phyloP scores from a whole-genome alignment of 1,140 invertebrate genomes.

The Cheumatopsyche charites region DNA sequence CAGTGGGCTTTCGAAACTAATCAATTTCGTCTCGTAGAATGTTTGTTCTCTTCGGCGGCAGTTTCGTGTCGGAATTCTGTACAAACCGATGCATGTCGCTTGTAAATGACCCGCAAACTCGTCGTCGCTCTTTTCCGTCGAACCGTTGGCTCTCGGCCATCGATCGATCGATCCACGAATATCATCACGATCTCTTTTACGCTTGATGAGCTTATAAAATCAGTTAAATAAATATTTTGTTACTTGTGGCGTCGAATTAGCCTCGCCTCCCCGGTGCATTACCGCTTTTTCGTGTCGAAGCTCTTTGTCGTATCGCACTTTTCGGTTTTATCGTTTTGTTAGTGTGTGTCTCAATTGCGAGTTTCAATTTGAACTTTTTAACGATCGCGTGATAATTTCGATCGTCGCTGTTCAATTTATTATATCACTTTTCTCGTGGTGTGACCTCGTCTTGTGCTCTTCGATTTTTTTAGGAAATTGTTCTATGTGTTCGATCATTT shows the following conservation, averaged over 20 bases:
- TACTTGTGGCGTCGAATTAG: conserved; percentile 5
- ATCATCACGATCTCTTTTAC: conserved; percentile 32
- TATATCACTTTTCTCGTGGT: no score
- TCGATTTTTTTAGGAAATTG: no score
- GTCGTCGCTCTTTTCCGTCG: not conserved
- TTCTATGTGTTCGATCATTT: no score
- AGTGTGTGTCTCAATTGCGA: no score
- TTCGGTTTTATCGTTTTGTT: not conserved
- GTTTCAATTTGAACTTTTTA: no score
- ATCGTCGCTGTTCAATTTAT: no score
- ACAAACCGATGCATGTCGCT: no score
- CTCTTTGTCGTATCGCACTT: not conserved
- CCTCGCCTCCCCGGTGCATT: conserved; percentile 16
- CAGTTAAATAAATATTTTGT: conserved; percentile 27
- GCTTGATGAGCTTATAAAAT: conserved; percentile 34
- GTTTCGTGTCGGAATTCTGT: not conserved
- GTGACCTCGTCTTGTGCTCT: no score
- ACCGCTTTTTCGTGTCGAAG: conserved; percentile 16
- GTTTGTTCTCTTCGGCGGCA: not conserved
- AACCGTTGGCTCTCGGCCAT: conserved; percentile 16
- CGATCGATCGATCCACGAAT: conserved; percentile 15
- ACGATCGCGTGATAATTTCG: no score
- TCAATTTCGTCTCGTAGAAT: not conserved
- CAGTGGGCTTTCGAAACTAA: no score
- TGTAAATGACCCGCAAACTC: conserved; percentile 14